A percentile compares a stretch with the other conserved stretches of the same genome.
phyloP scores from a whole-genome alignment of 2,113 vertebrate genomes.

The Syngnathus scovelli region DNA sequence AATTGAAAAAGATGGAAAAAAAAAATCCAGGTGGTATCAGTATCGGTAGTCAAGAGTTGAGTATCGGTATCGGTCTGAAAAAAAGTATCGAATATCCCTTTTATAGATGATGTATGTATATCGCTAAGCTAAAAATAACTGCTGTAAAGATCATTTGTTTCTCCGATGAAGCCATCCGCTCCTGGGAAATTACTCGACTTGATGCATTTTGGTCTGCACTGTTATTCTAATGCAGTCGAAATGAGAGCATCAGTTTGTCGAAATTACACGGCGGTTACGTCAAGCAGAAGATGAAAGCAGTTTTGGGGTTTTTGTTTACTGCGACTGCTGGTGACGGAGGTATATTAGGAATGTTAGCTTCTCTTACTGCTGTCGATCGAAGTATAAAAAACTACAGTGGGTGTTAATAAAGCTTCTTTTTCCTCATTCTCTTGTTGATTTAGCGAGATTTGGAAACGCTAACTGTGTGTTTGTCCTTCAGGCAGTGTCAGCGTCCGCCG shows the following conservation, averaged over 20 bases:
- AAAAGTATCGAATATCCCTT: no score
- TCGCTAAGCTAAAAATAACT: background rate
- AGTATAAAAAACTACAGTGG: background rate
- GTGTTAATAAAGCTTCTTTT: no score
- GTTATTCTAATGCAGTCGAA: background rate
- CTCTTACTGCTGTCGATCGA: background rate
- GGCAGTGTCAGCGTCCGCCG: constrained; percentile 18
- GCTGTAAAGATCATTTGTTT: background rate
- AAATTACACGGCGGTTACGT: constrained; percentile 6
- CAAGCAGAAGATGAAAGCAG: constrained; percentile 4
- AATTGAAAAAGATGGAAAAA: background rate
- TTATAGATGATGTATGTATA: no score
- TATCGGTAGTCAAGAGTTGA: no score
- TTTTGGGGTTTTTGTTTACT: constrained; percentile 1
- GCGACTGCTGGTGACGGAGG: constrained; percentile 1
- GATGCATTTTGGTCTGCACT: background rate
- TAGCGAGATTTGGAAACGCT: constrained; percentile 32
- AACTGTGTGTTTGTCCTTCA: constrained; percentile 23
- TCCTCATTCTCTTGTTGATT: constrained; percentile 42
- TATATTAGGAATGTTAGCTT: background rate
- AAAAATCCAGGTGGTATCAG: no score
- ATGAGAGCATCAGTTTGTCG: background rate
- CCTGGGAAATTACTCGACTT: background rate
- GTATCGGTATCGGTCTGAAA: no score
- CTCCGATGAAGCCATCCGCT: background rate